Percentiles rank a stretch among this genome's conserved stretches.
These are phyloP conservation scores for Triops cancriformis DNA, from an alignment of 1,140 invertebrate species.

Conservation along the genomic window DNA sequence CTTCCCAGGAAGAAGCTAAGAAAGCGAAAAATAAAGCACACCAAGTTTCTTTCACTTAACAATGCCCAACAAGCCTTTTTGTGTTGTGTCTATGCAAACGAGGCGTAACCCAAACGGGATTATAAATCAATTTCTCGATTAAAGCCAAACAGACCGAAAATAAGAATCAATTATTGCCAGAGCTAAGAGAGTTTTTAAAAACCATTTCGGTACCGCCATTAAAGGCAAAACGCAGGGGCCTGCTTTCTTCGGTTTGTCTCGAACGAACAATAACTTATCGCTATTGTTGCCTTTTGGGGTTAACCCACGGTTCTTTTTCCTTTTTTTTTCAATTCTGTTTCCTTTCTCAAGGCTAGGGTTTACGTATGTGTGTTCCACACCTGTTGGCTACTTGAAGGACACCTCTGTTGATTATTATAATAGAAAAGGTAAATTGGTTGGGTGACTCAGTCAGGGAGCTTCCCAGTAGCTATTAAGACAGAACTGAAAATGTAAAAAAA, in stretches of 20 bases:
- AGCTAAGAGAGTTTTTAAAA: not conserved
- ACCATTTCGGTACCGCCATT: not conserved
- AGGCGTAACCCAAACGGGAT: no score
- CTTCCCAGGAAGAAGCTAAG: no score
- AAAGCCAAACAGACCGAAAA: not conserved
- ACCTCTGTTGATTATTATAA: not conserved
- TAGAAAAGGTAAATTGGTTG: no score
- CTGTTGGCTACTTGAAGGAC: not conserved
- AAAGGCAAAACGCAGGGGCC: not conserved
- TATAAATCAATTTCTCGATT: no score
- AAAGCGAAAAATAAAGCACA: no score
- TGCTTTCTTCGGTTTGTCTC: not conserved
- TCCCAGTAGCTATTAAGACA: no score
- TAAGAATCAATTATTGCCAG: slow-evolving; percentile 4
- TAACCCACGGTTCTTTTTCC: not conserved
- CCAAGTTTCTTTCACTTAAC: no score
- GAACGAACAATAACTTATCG: not conserved
- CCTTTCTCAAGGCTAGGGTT: not conserved
- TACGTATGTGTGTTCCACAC: slow-evolving; percentile 9
- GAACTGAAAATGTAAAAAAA: no score
- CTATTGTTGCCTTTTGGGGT: not conserved
- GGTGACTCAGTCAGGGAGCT: no score
- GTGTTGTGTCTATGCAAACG: no score
- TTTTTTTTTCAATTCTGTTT: not conserved
- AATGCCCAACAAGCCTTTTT: no score